Base-by-base conservation (phyloP, 1,140 invertebrate genomes). In the Drosophila sechellia region DNA sequence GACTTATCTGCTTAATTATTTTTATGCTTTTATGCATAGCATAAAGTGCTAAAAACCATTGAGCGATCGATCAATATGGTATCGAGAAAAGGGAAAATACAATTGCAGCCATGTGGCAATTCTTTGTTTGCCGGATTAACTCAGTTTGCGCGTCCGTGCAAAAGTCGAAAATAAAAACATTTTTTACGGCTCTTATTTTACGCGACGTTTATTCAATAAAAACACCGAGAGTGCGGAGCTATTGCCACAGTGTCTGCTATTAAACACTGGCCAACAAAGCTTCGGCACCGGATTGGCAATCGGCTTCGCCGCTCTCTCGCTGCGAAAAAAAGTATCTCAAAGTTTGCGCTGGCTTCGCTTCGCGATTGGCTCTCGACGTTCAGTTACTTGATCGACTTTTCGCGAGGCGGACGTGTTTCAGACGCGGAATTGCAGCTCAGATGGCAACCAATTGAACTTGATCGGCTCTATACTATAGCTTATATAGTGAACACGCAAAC, bases 301-400 rank as follows among this genome's bases (percentile, higher is more conserved):
- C 65, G 27, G 39, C 39, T 34, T 45, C 40, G 34, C 22, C 15
- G n/a, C 20, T 42, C 22, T 20, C 37, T 15, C 31, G 53, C 61
- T 54, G n/a, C 42, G 12, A 42, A 20, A 43, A 43, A 45, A 45
- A 57, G 74, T 68, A 65, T 53, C 64, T 68, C 45, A 68, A 52
- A 52, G 20, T 58, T 58, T 15, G 56, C 43, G 20, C 10, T 48
- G 27, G 31, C 59, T 68, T 65, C 46, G 46, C 59, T 20, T 10
- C 12, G 46, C 64, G 58, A 64, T 61, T 66, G 58, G 35, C 35
- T 45, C 46, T 65, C 25, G 64, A 5, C 60, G 46, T 78, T 87
- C 61, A 91, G 87, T 90, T 81, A 90, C 84, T 90, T 72, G 54
- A 84, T 81, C 79, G 89, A 90, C 80, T 90, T 90, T 85, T 81